Evolutionary conservation across 1,140 invertebrate species (phyloP).

Genomic region (Bacillus rossius): DNA sequence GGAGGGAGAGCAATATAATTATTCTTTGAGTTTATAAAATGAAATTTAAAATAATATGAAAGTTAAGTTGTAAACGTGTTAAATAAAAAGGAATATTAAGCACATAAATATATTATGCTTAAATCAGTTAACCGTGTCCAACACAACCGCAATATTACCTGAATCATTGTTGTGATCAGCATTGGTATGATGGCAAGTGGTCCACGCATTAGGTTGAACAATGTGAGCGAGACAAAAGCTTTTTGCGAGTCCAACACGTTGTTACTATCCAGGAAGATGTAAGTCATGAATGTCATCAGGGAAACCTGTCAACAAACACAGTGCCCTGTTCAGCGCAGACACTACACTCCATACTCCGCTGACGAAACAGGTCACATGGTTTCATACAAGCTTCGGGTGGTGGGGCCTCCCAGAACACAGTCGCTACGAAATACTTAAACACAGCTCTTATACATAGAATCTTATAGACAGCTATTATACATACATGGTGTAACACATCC

Average conservation of each 20-base stretch:
- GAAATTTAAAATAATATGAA: no score
- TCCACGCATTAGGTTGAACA: conserved; percentile 54
- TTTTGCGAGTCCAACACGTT: conserved; percentile 51
- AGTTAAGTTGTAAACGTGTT: no score
- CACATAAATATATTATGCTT: no score
- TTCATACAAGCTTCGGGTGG: background rate
- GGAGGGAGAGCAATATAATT: no score
- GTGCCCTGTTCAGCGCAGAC: background rate
- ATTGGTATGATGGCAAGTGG: conserved; percentile 40
- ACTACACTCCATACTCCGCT: background rate
- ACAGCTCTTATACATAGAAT: no score
- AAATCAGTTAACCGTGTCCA: no score
- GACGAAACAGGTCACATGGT: background rate
- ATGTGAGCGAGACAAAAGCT: conserved; percentile 56
- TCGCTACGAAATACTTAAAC: no score
- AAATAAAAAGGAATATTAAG: no score
- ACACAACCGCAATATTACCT: conserved; percentile 13
- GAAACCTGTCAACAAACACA: conserved; percentile 21
- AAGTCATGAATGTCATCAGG: conserved; percentile 39
- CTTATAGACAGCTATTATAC: no score
- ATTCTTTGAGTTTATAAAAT: no score
- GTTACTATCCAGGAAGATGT: conserved; percentile 41
- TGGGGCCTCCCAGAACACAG: no score
- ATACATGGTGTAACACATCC: no score
- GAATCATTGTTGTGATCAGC: conserved; percentile 41